Conservation (phyloP, 2,888 invertebrate genomes). For the Willowsia nigromaculata region DNA sequence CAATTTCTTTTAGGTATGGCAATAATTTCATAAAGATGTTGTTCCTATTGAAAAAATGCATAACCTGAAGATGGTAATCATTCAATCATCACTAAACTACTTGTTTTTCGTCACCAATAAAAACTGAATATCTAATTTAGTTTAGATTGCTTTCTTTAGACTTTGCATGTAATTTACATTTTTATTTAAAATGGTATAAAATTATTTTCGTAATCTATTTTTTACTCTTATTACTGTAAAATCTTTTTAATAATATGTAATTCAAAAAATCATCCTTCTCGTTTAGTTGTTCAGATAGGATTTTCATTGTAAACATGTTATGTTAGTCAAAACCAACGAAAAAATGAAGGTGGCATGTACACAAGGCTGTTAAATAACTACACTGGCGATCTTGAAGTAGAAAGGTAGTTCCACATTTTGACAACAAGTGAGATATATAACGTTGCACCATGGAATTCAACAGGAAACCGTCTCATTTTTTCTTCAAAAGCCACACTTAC, state of each 20-base stretch:
- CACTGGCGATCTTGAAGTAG: background rate
- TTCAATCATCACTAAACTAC: slow-evolving; percentile 33
- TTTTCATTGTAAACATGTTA: background rate
- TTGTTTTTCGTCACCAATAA: background rate
- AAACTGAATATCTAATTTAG: background rate
- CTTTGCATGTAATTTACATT: slow-evolving; percentile 49
- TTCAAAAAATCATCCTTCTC: background rate
- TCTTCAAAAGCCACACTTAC: too few relatives aligned
- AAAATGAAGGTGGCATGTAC: background rate
- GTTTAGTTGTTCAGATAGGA: background rate
- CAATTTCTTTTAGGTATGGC: background rate
- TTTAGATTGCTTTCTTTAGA: background rate
- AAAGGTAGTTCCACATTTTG: background rate
- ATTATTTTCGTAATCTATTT: too few relatives aligned
- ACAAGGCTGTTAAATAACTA: background rate
- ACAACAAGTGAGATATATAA: slow-evolving; percentile 8
- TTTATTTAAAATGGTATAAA: slow-evolving; percentile 52
- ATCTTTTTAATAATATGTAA: too few relatives aligned
- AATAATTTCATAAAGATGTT: background rate
- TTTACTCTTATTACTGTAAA: too few relatives aligned
- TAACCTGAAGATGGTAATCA: slow-evolving; percentile 3
- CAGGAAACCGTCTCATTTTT: slow-evolving; percentile 28
- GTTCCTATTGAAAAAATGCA: background rate
- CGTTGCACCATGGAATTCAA: slow-evolving; percentile 42
- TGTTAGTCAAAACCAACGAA: background rate